A percentile compares a stretch with the other conserved stretches of the same genome.
Conservation (phyloP, 2,797 vertebrate species). For the Epinephelus awoara region DNA sequence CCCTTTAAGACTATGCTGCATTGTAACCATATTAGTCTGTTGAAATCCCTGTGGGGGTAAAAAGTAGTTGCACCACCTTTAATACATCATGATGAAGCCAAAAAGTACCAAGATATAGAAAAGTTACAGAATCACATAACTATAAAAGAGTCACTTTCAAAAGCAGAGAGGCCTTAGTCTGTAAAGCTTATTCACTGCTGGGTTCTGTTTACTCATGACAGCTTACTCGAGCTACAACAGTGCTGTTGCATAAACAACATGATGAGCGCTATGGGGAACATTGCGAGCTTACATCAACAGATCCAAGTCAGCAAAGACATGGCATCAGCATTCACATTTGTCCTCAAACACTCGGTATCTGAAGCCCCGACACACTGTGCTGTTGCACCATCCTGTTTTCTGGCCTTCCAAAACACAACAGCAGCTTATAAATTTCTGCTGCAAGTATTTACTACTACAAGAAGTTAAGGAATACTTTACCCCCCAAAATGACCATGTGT, state of each 20-base stretch:
- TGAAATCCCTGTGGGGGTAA: background rate
- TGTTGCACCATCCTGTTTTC: background rate
- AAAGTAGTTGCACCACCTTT: background rate
- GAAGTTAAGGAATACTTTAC: background rate
- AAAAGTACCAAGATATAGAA: background rate
- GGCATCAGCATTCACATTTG: constrained; percentile 28
- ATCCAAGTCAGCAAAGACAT: constrained; percentile 36
- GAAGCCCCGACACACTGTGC: background rate
- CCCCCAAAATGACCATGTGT: too few relatives aligned
- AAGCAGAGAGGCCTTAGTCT: constrained; percentile 2
- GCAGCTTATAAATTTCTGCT: background rate
- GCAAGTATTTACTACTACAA: background rate
- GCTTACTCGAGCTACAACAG: constrained; percentile 38
- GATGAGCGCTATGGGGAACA: constrained; percentile 49
- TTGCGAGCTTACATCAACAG: constrained; percentile 36
- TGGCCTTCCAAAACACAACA: constrained; percentile 3
- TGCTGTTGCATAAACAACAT: constrained; percentile 35
- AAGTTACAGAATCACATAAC: constrained; percentile 17
- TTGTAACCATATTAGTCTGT: background rate
- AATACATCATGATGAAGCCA: background rate
- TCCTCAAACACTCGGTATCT: constrained; percentile 8
- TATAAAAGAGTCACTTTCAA: background rate
- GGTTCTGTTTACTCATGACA: constrained; percentile 41
- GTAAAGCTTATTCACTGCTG: constrained; percentile 22
- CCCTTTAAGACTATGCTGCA: background rate